Conservation (phyloP, 2,888 invertebrate species). For the Halictus quadricinctus region DNA sequence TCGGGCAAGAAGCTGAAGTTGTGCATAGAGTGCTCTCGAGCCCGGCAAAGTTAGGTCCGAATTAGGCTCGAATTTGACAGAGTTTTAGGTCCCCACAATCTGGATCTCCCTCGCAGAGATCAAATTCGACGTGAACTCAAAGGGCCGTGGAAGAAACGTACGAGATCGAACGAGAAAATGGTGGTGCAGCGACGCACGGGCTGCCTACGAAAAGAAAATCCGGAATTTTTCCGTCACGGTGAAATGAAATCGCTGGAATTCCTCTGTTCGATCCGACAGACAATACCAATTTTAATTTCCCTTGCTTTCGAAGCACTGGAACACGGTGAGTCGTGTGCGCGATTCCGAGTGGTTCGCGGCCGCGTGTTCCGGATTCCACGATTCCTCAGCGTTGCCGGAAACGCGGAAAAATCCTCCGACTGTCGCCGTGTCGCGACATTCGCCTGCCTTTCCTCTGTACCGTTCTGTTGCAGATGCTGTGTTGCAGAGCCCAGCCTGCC, state of each 20-base stretch:
- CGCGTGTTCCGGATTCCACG: slow-evolving; percentile 4
- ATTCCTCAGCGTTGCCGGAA: not conserved
- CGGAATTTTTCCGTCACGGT: not conserved
- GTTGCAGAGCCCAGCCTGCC: too few species aligned
- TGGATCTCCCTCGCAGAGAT: too few species aligned
- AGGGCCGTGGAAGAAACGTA: not conserved
- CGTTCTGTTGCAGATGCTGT: not conserved
- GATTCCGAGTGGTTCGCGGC: slow-evolving; percentile 1
- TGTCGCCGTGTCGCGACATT: not conserved
- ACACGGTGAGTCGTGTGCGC: not conserved
- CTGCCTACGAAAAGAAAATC: not conserved
- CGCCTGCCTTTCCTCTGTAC: not conserved
- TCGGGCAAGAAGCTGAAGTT: not conserved
- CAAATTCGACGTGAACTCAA: not conserved
- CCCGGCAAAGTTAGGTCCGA: not conserved
- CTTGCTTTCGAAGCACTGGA: not conserved
- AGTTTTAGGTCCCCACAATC: not conserved
- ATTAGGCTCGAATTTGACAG: not conserved
- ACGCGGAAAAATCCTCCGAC: slow-evolving; percentile 8
- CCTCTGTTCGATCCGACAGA: not conserved
- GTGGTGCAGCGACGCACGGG: not conserved
- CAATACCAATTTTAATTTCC: slow-evolving; percentile 45
- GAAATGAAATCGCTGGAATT: slow-evolving; percentile 41
- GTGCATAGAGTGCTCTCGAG: not conserved
- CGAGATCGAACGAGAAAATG: not conserved